phyloP scores from a whole-genome alignment of 2,113 vertebrate species.

The Octodon degus region DNA sequence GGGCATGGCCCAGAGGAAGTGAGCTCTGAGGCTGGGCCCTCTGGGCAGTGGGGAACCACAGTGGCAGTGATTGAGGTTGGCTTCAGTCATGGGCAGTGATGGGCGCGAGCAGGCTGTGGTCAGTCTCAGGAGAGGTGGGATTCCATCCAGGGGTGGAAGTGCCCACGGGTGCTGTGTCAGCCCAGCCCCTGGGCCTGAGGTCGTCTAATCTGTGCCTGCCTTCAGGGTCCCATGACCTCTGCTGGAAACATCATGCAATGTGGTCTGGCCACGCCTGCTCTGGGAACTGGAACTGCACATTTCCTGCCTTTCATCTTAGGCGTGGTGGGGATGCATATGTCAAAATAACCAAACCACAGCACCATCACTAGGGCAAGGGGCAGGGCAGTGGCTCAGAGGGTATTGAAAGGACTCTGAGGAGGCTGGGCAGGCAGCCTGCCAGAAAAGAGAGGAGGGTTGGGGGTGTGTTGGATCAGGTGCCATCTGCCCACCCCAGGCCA shows the following conservation, averaged over 20 bases:
- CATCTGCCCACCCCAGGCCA: not conserved
- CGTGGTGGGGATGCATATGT: not conserved
- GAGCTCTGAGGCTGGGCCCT: not conserved
- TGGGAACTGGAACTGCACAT: conserved; percentile 62
- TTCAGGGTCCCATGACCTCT: not conserved
- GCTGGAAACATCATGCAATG: not conserved
- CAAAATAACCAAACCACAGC: conserved; percentile 42
- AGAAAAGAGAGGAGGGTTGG: not conserved
- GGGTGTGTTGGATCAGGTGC: not conserved
- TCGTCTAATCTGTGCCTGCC: not conserved
- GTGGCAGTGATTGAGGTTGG: not conserved
- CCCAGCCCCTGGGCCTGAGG: not conserved
- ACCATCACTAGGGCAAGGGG: not conserved
- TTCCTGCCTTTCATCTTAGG: conserved; percentile 75
- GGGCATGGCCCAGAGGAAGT: not conserved
- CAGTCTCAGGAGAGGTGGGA: not conserved
- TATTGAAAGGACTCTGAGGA: not conserved
- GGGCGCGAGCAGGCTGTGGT: not conserved
- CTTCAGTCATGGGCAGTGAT: not conserved
- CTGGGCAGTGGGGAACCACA: not conserved
- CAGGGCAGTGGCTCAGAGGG: not conserved
- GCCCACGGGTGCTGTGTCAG: rapidly evolving
- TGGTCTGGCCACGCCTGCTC: not conserved
- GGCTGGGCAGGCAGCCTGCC: not conserved
- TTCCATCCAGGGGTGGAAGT: not conserved